Percentiles rank a stretch among this genome's conserved stretches.
Conservation (phyloP, 2,888 invertebrate species). For the Eumacrocentrus americanus region DNA sequence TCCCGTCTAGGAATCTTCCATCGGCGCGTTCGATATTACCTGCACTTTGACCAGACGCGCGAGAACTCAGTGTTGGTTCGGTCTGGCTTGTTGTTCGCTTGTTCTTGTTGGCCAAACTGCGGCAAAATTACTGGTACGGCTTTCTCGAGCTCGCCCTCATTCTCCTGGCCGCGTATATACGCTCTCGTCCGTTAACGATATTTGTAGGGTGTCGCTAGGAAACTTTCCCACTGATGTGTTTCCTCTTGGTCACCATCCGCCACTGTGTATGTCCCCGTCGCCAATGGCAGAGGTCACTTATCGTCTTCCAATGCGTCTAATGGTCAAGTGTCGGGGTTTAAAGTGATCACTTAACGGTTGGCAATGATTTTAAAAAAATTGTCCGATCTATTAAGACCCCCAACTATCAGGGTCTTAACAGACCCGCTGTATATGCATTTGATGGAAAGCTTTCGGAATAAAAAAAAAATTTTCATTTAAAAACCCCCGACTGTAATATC, state of each 20-base stretch:
- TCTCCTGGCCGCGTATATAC: too few relatives aligned
- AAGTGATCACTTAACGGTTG: conserved; percentile 23
- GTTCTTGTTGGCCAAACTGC: conserved; percentile 55
- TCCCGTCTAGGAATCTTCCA: conserved; percentile 31
- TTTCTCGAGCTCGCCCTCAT: conserved; percentile 33
- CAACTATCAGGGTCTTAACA: too few relatives aligned
- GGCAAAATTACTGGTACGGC: conserved; percentile 53
- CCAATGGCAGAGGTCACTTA: conserved; percentile 38
- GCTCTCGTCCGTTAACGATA: conserved; percentile 52
- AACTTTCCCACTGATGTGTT: conserved; percentile 46
- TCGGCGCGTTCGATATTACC: conserved; percentile 41
- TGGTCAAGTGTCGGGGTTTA: conserved; percentile 51
- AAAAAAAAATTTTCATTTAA: too few relatives aligned
- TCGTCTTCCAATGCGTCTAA: conserved; percentile 41
- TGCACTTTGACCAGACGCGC: conserved; percentile 41
- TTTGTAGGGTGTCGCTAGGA: conserved; percentile 50
- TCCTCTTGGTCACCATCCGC: conserved; percentile 28
- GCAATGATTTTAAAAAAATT: neutral
- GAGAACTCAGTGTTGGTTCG: conserved; percentile 26
- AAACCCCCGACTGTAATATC: too few relatives aligned
- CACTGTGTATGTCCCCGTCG: conserved; percentile 22
- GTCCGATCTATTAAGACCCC: too few relatives aligned
- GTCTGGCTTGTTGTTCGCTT: conserved; percentile 46
- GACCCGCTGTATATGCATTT: too few relatives aligned
- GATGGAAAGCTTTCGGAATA: too few relatives aligned